Evolutionary conservation across 2,888 invertebrate genomes (phyloP), one percentile per base, ranked within the genome.

Genomic region (Andrena marginata): DNA sequence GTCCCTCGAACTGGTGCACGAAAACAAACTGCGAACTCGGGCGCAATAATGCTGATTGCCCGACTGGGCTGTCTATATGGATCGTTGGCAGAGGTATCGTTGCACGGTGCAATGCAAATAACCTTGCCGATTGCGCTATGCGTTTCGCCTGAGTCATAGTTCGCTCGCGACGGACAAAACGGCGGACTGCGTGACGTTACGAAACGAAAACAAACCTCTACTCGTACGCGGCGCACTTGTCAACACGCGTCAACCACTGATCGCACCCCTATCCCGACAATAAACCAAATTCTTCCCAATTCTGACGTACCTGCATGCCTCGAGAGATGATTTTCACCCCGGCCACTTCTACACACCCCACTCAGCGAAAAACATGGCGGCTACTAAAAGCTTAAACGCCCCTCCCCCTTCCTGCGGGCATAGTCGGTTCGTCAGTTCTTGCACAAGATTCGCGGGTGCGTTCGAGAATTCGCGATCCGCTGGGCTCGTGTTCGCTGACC

Each of bases 301-400:
- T 85, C 85, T 76, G 74, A 90, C 90, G 65, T 93, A 94, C 94
- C 94, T 94, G 94, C 93, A 94, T 94, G 90, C 92, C 94, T 92
- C 93, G 93, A 94, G 93, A 94, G 94, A 94, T 91, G 93, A 94
- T 93, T 93, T 94, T 93, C 94, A 94, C 94, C 94, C 94, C 94
- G 94, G 94, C 92, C 93, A 93, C 91, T 92, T 93, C 93, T 94
- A 94, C 92, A 94, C 93, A 96, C 96, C 96, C 96, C 96, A 96
- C 96, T 96, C 95, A 95, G 95, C 96, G 95, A 96, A 96, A 96
- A 97, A 96, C 96, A 97, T 97, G 97, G 96, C 96, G 96, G 93
- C 92, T 93, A 93, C 94, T 93, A 87, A 90, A 87, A 69, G 59
- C 83, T 86, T 82, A 79, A 77, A 80, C 86, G 86, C 86, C 87